Base-by-base conservation (phyloP, 2,888 invertebrate genomes). In the Temnothorax unifasciatus region DNA sequence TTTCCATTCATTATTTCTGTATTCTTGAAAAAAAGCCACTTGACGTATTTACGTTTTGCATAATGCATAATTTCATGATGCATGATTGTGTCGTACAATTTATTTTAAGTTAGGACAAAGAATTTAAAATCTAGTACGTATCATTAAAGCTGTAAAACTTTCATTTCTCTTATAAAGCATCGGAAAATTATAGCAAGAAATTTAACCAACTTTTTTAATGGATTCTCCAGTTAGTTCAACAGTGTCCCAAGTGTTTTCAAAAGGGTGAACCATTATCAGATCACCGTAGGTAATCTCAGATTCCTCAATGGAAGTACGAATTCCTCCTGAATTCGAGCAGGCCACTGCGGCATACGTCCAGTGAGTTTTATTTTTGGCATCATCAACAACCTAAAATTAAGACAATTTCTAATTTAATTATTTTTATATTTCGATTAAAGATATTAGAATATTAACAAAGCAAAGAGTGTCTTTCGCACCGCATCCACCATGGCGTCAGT, bases 331-430 rank as follows among this genome's bases (percentile, higher is more conserved):
- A 94, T 97, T 97, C 59, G 96, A 95, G 47, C 97, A 90, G 18
- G 96, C 96, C 38, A 97, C 96, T 11, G 97, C 96, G 0, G 96
- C 97, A 82, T 96, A 96, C 3, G 97, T 96, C 97, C 97, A 97
- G 6, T 84, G 87, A 44, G 95, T 95, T 5, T 93, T 92, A 5
- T 95, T 94, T 76, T 95, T 95, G 15, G 96, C 95, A 90, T 92
- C 93, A 0, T 95, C 92, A 61, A 96, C 91, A 52, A 95, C 96
- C 97, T 97, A 88, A 63, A 91, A 89, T 61, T 47, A 44, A 79
- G 2, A 3, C 5, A 47, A 57, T 57, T n/a, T 47, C 0, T 18
- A 38, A 41, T 13, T 61, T 41, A 52, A 79, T 64, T 25, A 50
- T 59, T 66, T 38, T 15, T 5, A 47, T 15, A 47, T 47, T 47